These are phyloP conservation scores for Melipona quadrifasciata DNA, from an alignment of 1,140 invertebrate genomes.

Conservation along the genomic window DNA sequence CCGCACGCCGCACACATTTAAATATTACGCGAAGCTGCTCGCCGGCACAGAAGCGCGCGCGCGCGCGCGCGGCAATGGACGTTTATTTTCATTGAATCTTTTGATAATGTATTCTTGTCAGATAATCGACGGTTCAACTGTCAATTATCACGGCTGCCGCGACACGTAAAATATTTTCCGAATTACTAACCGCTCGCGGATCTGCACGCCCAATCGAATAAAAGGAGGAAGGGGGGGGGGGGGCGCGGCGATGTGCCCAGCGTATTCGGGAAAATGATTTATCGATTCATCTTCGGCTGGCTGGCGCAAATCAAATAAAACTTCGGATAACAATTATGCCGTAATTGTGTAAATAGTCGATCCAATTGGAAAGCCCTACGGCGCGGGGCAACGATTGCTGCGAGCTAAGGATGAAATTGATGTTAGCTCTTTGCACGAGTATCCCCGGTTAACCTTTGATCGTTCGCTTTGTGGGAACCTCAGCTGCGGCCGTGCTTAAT, in stretches of 20 bases:
- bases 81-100: conserved; percentile 47
- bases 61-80: not conserved
- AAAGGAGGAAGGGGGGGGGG: not conserved
- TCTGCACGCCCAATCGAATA: conserved; percentile 11
- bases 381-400: not conserved
- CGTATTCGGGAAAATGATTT: conserved; percentile 4
- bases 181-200: conserved; percentile 5
- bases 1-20: not conserved
- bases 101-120: conserved; percentile 39
- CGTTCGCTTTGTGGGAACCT: not conserved
- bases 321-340: conserved; percentile 34
- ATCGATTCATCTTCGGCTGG: conserved; percentile 41
- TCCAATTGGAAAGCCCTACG: conserved; percentile 6
- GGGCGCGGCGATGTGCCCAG: not conserved
- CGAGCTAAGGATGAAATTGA: conserved; percentile 20
- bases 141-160: conserved; percentile 32
- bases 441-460: not conserved
- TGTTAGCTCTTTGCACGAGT: not conserved
- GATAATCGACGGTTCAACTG: conserved; percentile 36
- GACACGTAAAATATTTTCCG: conserved; percentile 41
- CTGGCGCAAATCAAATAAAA: conserved; percentile 41
- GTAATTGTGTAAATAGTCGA: conserved; percentile 36
- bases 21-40: conserved; percentile 16
- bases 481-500: too few species aligned
- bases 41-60: not conserved